phyloP scores from a whole-genome alignment of 1,140 invertebrate species.

The Drosophila orosa region DNA sequence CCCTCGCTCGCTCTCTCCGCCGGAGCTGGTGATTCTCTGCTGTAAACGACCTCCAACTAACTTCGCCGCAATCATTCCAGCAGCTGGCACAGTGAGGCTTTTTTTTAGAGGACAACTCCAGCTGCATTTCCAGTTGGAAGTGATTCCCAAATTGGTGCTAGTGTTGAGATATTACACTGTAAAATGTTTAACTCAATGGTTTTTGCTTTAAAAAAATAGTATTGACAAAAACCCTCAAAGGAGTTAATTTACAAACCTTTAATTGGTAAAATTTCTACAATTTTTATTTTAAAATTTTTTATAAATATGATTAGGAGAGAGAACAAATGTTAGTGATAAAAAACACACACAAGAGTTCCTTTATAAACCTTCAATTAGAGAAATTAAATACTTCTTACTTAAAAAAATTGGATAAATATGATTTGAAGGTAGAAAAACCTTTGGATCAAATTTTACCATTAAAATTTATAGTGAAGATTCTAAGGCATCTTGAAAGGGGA shows the following conservation, averaged over 20 bases:
- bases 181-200: neutral
- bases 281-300: too few relatives aligned
- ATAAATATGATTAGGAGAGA: neutral
- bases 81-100: slow-evolving; percentile 39
- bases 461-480: too few relatives aligned
- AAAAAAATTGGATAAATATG: too few relatives aligned
- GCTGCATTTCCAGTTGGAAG: slow-evolving; percentile 11
- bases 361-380: too few relatives aligned
- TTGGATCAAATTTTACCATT: too few relatives aligned
- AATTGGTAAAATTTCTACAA: neutral
- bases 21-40: slow-evolving; percentile 50
- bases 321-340: too few relatives aligned
- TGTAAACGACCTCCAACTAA: slow-evolving; percentile 66
- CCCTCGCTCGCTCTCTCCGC: slow-evolving; percentile 24
- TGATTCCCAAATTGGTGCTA: neutral
- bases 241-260: neutral
- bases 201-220: neutral
- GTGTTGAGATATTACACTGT: neutral
- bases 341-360: too few relatives aligned
- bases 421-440: too few relatives aligned
- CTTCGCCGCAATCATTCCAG: slow-evolving; percentile 58
- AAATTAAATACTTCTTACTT: too few relatives aligned
- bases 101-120: slow-evolving; percentile 9
- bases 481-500: too few relatives aligned
- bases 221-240: neutral